These are phyloP conservation scores for Strigamia maritima DNA, from an alignment of 2,888 invertebrate genomes.

Conservation along the genomic window DNA sequence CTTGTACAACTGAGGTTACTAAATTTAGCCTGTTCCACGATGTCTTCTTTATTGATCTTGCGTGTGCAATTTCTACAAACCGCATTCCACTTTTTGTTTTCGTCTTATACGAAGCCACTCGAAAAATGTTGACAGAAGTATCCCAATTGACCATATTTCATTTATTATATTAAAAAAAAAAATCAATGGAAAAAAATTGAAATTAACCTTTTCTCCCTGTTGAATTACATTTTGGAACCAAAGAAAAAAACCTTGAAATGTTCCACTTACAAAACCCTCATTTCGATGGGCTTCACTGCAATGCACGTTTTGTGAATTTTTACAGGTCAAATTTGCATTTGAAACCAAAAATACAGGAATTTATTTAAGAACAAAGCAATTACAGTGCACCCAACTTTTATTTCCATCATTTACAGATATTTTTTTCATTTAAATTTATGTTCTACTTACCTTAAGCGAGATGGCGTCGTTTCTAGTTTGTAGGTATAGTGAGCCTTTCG, in stretches of 20 bases:
- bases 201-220: neutral
- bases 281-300: neutral
- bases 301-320: conserved; percentile 12
- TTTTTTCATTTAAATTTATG: conserved; percentile 30
- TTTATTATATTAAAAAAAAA: neutral
- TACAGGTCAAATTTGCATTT: neutral
- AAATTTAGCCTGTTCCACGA: conserved; percentile 18
- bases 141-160: conserved; percentile 5
- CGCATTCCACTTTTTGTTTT: neutral
- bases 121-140: conserved; percentile 3
- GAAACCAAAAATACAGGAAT: neutral
- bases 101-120: neutral
- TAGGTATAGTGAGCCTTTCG: conserved; percentile 4
- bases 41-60: conserved; percentile 30
- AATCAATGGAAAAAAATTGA: neutral
- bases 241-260: neutral
- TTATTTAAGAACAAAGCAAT: neutral
- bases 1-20: conserved; percentile 17
- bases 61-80: neutral
- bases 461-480: conserved; percentile 16
- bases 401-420: neutral
- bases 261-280: neutral
- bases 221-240: neutral
- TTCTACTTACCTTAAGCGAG: neutral
- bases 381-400: neutral